Percentiles rank a stretch among this genome's conserved stretches.
These are phyloP conservation scores for Brachyistius frenatus DNA, from an alignment of 2,113 vertebrate genomes.

Conservation along the genomic window DNA sequence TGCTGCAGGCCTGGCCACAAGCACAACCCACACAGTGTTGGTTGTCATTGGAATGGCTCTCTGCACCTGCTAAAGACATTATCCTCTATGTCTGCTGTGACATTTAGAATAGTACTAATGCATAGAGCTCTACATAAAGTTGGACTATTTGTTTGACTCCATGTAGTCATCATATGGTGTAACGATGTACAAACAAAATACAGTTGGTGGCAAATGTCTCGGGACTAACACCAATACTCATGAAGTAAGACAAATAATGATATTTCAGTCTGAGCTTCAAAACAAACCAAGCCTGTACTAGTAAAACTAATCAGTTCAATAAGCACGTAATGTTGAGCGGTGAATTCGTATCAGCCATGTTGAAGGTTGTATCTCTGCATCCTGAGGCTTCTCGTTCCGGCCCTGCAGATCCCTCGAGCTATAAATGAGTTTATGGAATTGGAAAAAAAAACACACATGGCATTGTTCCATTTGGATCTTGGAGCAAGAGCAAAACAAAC, in stretches of 20 bases:
- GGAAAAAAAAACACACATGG: constrained; percentile 34
- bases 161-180: neutral
- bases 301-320: no score
- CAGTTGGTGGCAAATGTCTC: no score
- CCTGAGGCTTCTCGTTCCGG: constrained; percentile 13
- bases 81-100: constrained; percentile 8
- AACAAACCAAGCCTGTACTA: neutral
- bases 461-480: constrained; percentile 55
- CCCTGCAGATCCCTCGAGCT: constrained; percentile 38
- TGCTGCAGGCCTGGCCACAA: constrained; percentile 39
- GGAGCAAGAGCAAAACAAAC: constrained; percentile 68
- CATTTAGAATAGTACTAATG: constrained; percentile 37
- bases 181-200: neutral
- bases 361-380: constrained; percentile 14
- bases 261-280: neutral
- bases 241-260: neutral
- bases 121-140: constrained; percentile 2
- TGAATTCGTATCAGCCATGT: neutral
- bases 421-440: constrained; percentile 70
- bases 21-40: constrained; percentile 33
- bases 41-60: constrained; percentile 36
- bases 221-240: neutral
- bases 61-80: constrained; percentile 70
- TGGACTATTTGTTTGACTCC: neutral
- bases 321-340: neutral